Conservation (phyloP, 2,797 vertebrate species). For the Rhinella marina region DNA sequence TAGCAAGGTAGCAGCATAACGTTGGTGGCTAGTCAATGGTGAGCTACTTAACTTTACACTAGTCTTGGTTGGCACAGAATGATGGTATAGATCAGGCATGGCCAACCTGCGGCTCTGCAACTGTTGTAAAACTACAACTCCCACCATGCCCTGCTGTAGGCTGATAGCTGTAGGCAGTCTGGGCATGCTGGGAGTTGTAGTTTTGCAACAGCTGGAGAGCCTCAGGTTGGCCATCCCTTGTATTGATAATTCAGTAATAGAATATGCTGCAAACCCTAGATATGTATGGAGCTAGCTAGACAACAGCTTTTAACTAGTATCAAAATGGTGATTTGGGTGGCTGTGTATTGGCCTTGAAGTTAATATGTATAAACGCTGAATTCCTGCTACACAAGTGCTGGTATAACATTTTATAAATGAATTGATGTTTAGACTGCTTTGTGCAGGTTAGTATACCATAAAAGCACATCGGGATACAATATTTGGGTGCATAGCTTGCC, state of each 20-base stretch:
- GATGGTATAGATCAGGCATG: too few relatives aligned
- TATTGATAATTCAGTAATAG: neutral
- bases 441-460: neutral
- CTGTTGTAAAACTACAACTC: too few relatives aligned
- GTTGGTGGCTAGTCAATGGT: neutral
- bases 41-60: neutral
- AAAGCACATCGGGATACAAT: neutral
- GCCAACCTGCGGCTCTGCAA: too few relatives aligned
- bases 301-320: neutral
- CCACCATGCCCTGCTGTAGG: too few relatives aligned
- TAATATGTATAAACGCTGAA: neutral
- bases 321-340: neutral
- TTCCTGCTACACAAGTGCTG: neutral
- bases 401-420: neutral
- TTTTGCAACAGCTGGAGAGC: too few relatives aligned
- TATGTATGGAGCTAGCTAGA: neutral
- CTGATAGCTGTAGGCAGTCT: too few relatives aligned
- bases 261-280: neutral
- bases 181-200: too few relatives aligned
- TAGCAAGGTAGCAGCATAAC: neutral
- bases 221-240: too few relatives aligned
- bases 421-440: neutral
- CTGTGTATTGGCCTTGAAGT: neutral
- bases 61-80: neutral
- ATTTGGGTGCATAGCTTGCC: neutral